Percentiles rank a stretch among this genome's conserved stretches.
These are phyloP conservation scores for Ypsolopha sequella DNA, from an alignment of 2,888 invertebrate genomes.

Conservation along the genomic window DNA sequence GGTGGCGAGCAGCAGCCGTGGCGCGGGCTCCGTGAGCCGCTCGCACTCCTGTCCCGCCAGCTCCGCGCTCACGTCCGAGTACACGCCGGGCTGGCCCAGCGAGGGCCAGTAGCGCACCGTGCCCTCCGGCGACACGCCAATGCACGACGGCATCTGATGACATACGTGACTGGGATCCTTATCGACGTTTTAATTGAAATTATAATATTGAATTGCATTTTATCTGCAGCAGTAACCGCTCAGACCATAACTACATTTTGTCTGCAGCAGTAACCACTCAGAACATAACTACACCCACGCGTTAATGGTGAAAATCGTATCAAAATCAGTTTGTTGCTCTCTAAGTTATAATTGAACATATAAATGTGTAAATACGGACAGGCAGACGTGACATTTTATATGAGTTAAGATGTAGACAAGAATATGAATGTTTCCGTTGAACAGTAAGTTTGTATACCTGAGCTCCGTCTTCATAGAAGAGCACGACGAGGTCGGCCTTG, in stretches of 20 bases:
- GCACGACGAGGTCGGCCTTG: constrained; percentile 84
- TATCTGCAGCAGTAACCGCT: no score
- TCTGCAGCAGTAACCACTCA: no score
- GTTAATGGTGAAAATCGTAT: no score
- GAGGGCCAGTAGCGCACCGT: constrained; percentile 92
- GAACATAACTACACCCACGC: no score
- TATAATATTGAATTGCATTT: no score
- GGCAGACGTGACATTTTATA: no score
- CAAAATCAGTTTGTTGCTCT: background rate
- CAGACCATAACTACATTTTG: no score
- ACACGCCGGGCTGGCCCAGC: constrained; percentile 88
- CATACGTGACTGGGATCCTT: background rate
- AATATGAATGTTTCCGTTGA: background rate
- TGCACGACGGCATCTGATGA: constrained; percentile 81
- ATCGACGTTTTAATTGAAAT: no score
- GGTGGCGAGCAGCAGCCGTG: constrained; percentile 88
- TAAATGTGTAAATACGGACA: no score
- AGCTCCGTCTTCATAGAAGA: constrained; percentile 69
- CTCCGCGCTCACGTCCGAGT: constrained; percentile 86
- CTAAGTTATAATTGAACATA: no score
- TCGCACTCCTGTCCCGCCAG: constrained; percentile 91
- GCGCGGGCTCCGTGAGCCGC: constrained; percentile 76
- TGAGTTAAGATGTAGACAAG: background rate
- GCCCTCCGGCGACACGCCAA: constrained; percentile 95
- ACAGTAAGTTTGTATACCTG: constrained; percentile 37